Evolutionary conservation across 1,140 invertebrate genomes (phyloP).

Genomic region (Onthophagus taurus): DNA sequence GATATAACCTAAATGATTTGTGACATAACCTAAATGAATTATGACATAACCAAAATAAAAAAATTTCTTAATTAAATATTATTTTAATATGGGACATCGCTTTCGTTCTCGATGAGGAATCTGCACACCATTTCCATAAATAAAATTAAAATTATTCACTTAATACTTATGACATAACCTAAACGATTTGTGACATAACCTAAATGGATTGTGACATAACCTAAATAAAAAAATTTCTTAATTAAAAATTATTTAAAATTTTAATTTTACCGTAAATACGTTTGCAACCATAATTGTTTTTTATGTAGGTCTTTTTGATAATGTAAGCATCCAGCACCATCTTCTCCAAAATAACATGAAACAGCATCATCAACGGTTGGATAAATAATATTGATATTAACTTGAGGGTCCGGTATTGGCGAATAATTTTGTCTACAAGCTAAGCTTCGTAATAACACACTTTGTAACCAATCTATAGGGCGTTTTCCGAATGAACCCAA

Average conservation of each 20-base stretch:
- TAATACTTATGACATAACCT: constrained; percentile 7
- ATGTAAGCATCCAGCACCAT: constrained; percentile 82
- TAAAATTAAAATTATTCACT: constrained; percentile 26
- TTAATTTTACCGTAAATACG: constrained; percentile 63
- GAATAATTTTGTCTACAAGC: constrained; percentile 40
- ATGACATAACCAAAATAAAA: too few species aligned
- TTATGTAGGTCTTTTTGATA: constrained; percentile 67
- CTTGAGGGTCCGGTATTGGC: constrained; percentile 26
- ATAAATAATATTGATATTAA: constrained; percentile 46
- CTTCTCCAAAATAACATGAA: constrained; percentile 70
- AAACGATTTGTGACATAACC: too few species aligned
- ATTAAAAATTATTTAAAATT: too few species aligned
- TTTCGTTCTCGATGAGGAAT: too few species aligned
- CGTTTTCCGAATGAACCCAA: constrained; percentile 74
- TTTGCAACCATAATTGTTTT: constrained; percentile 79
- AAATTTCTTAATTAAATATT: too few species aligned
- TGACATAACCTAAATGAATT: too few species aligned
- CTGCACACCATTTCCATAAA: too few species aligned
- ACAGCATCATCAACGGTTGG: constrained; percentile 72
- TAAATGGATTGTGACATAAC: too few species aligned
- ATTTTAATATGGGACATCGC: too few species aligned
- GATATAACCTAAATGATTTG: too few species aligned
- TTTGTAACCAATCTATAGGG: constrained; percentile 58
- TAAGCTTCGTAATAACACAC: constrained; percentile 55
- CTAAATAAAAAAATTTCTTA: too few species aligned